phyloP scores from a whole-genome alignment of 2,797 vertebrate species.

The Labeo calbasu region DNA sequence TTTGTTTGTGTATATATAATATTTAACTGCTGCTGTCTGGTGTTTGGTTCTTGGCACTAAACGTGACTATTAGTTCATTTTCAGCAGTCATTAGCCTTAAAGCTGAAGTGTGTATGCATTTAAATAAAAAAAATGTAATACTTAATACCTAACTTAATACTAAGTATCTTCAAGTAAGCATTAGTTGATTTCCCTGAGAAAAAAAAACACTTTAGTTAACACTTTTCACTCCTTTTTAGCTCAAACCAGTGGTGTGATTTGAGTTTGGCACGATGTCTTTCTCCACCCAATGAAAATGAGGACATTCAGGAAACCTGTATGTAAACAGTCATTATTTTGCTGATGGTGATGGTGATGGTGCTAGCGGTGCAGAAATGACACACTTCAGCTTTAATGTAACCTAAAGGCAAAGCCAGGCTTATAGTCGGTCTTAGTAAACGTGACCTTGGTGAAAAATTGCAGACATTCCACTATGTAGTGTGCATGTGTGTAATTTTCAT shows the following conservation, averaged over 20 bases:
- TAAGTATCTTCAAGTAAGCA: slow-evolving; percentile 13
- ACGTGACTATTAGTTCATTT: neutral
- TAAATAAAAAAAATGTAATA: neutral
- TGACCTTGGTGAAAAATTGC: slow-evolving; percentile 12
- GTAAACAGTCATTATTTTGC: slow-evolving; percentile 25
- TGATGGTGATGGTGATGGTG: neutral
- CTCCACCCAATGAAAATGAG: slow-evolving; percentile 3
- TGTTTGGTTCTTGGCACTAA: neutral
- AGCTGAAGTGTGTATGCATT: neutral
- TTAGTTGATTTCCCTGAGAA: neutral
- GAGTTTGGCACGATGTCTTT: neutral
- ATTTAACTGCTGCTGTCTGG: neutral
- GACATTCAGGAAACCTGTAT: neutral
- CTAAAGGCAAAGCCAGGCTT: slow-evolving; percentile 6
- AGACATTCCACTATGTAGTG: slow-evolving; percentile 6
- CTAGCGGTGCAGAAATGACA: neutral
- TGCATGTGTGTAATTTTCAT: slow-evolving; percentile 10
- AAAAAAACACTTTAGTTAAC: neutral
- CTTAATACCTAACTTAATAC: neutral
- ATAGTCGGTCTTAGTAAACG: slow-evolving; percentile 7
- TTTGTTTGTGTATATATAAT: neutral
- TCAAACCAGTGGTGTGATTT: neutral
- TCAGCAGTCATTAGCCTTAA: neutral
- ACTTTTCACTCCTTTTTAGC: neutral
- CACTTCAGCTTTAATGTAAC: slow-evolving; percentile 15